Evolutionary conservation across 37 sponge, comb jelly and placozoan genomes (phyloP).

Genomic region (Trichoplax adhaerens): DNA sequence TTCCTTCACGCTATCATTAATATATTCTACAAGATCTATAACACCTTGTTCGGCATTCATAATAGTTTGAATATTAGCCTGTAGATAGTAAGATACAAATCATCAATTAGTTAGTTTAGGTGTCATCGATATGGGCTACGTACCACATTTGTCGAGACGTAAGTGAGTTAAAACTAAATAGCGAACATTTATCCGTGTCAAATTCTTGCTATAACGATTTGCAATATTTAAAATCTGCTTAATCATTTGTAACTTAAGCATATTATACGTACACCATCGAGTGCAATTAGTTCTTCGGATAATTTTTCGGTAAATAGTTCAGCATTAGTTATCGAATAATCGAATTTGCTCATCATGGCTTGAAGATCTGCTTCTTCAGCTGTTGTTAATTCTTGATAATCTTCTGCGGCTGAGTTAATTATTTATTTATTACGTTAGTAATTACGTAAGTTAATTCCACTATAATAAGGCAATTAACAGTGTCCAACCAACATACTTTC

Average conservation of each 20-base stretch:
- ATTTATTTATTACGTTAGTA: too few relatives aligned
- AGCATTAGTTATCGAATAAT: constrained; percentile 55
- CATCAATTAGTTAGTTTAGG: too few relatives aligned
- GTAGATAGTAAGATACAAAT: too few relatives aligned
- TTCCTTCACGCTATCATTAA: constrained; percentile 46
- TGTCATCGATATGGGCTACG: too few relatives aligned
- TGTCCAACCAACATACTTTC: constrained; percentile 2
- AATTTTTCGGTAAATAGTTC: constrained; percentile 64
- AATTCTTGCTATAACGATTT: too few relatives aligned
- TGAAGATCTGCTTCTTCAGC: constrained; percentile 70
- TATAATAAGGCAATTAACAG: too few relatives aligned
- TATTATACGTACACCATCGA: constrained; percentile 26
- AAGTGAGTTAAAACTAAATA: too few relatives aligned
- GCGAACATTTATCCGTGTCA: too few relatives aligned
- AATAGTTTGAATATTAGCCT: constrained; percentile 27
- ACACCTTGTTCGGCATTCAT: constrained; percentile 71
- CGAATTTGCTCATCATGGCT: constrained; percentile 21
- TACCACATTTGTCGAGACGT: too few relatives aligned
- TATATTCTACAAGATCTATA: constrained; percentile 23
- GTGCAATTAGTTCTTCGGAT: constrained; percentile 49
- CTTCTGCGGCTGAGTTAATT: constrained; percentile 21
- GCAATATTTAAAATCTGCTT: too few relatives aligned
- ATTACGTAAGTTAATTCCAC: too few relatives aligned
- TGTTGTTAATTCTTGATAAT: constrained; percentile 68
- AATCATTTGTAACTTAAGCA: too few relatives aligned